These are phyloP conservation scores for Mionectes macconnelli DNA, from an alignment of 2,113 vertebrate species.

Conservation along the genomic window DNA sequence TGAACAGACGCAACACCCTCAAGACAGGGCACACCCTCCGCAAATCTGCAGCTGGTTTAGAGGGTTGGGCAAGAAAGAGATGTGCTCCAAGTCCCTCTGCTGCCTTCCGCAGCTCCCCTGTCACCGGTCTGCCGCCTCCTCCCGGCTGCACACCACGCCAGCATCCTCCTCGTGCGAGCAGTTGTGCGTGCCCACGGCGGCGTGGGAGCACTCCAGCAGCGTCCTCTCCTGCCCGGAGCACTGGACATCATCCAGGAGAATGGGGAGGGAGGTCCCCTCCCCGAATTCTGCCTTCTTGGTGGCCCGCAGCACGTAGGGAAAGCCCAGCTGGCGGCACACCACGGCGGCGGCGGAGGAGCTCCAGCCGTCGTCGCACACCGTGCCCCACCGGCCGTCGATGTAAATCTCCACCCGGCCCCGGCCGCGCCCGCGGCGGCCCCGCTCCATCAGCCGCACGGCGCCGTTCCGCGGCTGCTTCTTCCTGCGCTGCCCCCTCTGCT, in stretches of 20 bases:
- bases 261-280: slow-evolving; percentile 77
- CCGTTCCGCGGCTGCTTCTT: slow-evolving; percentile 72
- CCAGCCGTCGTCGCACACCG: slow-evolving; percentile 92
- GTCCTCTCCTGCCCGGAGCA: slow-evolving; percentile 81
- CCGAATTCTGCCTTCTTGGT: slow-evolving; percentile 86
- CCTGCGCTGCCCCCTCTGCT: background rate
- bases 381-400: slow-evolving; percentile 83
- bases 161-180: slow-evolving; percentile 91
- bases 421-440: slow-evolving; percentile 23
- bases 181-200: slow-evolving; percentile 80
- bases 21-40: background rate
- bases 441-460: slow-evolving; percentile 77
- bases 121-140: slow-evolving; percentile 17
- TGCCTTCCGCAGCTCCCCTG: background rate
- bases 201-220: slow-evolving; percentile 84
- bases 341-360: slow-evolving; percentile 72
- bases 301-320: slow-evolving; percentile 75
- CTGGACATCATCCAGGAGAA: slow-evolving; percentile 88
- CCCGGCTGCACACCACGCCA: slow-evolving; percentile 82
- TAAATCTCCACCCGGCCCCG: slow-evolving; percentile 87
- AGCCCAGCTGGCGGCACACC: slow-evolving; percentile 91
- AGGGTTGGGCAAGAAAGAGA: background rate
- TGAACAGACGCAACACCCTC: background rate
- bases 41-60: background rate
- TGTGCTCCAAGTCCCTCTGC: background rate